Evolutionary conservation across 2,888 invertebrate genomes (phyloP).

Genomic region (Pollenia angustigena): DNA sequence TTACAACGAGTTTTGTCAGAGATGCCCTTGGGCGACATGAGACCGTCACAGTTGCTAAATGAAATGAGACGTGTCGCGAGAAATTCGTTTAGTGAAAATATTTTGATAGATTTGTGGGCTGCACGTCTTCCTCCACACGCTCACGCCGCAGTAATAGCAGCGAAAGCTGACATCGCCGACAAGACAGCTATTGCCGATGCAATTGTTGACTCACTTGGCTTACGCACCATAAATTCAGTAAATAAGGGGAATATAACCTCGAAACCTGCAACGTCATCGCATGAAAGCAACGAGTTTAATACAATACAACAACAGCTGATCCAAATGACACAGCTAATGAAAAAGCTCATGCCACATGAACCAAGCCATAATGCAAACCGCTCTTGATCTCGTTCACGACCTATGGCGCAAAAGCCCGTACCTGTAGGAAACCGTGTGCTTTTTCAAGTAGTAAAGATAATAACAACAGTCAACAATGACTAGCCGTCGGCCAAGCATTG

Average conservation of each 20-base stretch:
- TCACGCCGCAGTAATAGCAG: conserved; percentile 61
- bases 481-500: background rate
- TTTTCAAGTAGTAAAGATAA: background rate
- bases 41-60: conserved; percentile 37
- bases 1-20: conserved; percentile 45
- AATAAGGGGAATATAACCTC: conserved; percentile 31
- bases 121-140: conserved; percentile 56
- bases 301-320: conserved; percentile 14
- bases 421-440: conserved; percentile 22
- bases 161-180: conserved; percentile 40
- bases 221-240: conserved; percentile 19
- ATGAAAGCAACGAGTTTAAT: background rate
- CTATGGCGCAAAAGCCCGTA: conserved; percentile 10
- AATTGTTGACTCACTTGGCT: conserved; percentile 42
- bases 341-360: background rate
- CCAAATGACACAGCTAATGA: conserved; percentile 26
- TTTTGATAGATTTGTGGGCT: too few species aligned
- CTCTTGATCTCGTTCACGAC: background rate
- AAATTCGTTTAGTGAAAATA: too few species aligned
- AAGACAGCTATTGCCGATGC: conserved; percentile 50
- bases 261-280: background rate
- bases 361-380: background rate
- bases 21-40: conserved; percentile 45
- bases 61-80: too few species aligned
- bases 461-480: conserved; percentile 22